A percentile compares a stretch with the other conserved stretches of the same genome.
These are phyloP conservation scores for Notocelia uddmanniana DNA, from an alignment of 2,888 invertebrate species.

Conservation along the genomic window DNA sequence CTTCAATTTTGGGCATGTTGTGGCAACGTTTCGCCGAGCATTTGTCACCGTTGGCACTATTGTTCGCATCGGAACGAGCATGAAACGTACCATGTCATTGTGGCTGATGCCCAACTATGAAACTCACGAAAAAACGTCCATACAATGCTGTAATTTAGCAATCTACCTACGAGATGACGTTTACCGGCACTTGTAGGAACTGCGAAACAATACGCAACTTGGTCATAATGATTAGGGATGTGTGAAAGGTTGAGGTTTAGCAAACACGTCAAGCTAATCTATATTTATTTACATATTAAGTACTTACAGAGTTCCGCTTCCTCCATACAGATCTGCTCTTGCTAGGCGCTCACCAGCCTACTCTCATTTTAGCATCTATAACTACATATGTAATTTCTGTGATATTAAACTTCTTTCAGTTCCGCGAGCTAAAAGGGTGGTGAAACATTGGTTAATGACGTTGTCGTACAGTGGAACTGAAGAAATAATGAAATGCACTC, in stretches of 20 bases:
- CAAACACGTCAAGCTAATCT: constrained; percentile 30
- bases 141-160: constrained; percentile 64
- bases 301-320: no score
- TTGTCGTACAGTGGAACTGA: no score
- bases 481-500: no score
- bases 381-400: no score
- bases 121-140: constrained; percentile 61
- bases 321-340: no score
- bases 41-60: constrained; percentile 64
- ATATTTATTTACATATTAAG: no score
- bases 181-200: constrained; percentile 59
- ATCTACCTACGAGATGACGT: constrained; percentile 50
- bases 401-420: no score
- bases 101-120: constrained; percentile 60
- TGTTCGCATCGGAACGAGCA: constrained; percentile 65
- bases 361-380: no score
- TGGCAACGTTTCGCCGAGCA: constrained; percentile 53
- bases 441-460: no score
- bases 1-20: constrained; percentile 47
- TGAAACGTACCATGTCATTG: constrained; percentile 69
- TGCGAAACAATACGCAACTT: constrained; percentile 33
- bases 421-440: no score
- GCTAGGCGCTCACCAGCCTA: no score
- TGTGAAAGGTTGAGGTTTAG: constrained; percentile 41
- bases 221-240: constrained; percentile 50